Conservation (phyloP, 92 coral and sea anemone genomes). For the Pocillopora grandis region DNA sequence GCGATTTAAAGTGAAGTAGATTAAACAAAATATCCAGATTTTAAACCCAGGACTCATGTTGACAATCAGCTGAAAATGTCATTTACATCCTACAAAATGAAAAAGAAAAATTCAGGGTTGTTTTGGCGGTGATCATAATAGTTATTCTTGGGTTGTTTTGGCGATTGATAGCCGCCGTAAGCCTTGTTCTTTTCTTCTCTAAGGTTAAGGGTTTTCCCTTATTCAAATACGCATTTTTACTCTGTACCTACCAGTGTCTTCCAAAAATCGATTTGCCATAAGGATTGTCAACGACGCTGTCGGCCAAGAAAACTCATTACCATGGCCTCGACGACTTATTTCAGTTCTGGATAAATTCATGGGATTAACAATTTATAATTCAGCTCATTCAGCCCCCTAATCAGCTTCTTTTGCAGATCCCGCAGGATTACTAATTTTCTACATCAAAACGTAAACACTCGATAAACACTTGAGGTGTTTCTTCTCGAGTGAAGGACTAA, state of each 20-base stretch:
- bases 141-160: neutral
- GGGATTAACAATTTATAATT: neutral
- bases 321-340: neutral
- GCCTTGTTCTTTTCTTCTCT: no score
- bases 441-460: neutral
- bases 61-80: neutral
- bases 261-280: no score
- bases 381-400: no score
- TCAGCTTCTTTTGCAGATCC: neutral
- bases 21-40: neutral
- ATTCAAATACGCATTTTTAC: no score
- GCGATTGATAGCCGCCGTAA: neutral
- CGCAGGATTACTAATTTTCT: neutral
- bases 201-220: no score
- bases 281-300: neutral
- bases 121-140: neutral
- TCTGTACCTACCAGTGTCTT: no score
- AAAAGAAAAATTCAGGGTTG: constrained; percentile 7
- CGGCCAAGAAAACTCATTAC: neutral
- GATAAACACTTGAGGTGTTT: neutral
- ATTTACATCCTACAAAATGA: neutral
- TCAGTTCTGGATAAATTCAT: neutral
- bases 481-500: neutral
- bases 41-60: constrained; percentile 4
- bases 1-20: neutral